A percentile compares a stretch with the other conserved stretches of the same genome.
phyloP scores from a whole-genome alignment of 2,888 invertebrate species.

The Philhelius pedissequus region DNA sequence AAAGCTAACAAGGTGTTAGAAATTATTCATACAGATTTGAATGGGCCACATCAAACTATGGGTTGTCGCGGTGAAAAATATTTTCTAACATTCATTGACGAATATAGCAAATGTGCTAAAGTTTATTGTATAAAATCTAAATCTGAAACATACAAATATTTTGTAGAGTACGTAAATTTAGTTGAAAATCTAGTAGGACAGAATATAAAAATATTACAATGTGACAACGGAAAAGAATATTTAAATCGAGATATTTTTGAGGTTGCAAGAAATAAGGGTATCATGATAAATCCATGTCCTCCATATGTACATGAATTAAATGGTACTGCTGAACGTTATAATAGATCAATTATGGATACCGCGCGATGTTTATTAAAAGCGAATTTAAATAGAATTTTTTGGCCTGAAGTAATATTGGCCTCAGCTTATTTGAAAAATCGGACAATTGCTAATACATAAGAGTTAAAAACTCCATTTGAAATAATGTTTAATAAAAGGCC shows the following conservation, averaged over 20 bases:
- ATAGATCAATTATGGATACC: conserved; percentile 11
- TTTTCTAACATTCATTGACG: no score
- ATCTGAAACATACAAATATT: not conserved
- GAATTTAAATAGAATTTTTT: not conserved
- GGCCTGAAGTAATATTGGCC: not conserved
- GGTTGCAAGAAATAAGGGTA: not conserved
- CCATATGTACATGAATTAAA: not conserved
- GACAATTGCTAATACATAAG: not conserved
- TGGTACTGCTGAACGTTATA: not conserved
- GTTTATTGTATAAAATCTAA: conserved; percentile 3
- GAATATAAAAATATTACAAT: not conserved
- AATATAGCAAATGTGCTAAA: conserved; percentile 11
- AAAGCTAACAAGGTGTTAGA: conserved; percentile 29
- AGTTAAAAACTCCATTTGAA: not conserved
- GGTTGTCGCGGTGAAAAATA: no score
- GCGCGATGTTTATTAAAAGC: not conserved
- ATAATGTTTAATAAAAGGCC: not conserved
- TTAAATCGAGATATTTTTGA: not conserved
- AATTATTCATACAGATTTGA: no score
- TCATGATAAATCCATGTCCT: not conserved
- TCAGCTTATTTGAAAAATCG: not conserved
- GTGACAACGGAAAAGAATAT: not conserved
- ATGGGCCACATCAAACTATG: not conserved
- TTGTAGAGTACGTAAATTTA: conserved; percentile 3
- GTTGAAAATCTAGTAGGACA: not conserved